Conservation (phyloP, 2,888 invertebrate species). For the Agriotes lineatus region DNA sequence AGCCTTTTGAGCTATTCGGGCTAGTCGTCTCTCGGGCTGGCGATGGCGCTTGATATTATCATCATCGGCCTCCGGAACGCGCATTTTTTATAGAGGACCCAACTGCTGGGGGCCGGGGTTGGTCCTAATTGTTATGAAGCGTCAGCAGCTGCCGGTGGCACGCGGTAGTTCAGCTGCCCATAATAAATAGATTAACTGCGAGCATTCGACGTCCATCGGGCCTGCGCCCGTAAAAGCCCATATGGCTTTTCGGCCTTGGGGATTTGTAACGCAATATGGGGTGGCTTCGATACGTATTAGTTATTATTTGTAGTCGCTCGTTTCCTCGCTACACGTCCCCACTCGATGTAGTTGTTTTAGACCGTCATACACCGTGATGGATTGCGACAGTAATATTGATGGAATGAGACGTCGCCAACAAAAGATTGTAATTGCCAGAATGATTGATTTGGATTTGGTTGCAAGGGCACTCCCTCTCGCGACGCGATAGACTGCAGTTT, state of each 20-base stretch:
- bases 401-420: constrained; percentile 16
- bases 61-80: constrained; percentile 30
- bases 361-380: constrained; percentile 30
- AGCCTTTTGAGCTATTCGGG: no score
- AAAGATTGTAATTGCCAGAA: constrained; percentile 31
- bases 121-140: constrained; percentile 48
- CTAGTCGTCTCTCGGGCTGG: not conserved
- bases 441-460: constrained; percentile 38
- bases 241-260: constrained; percentile 38
- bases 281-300: constrained; percentile 29
- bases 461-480: no score
- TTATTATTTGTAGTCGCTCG: constrained; percentile 37
- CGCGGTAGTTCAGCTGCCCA: constrained; percentile 51
- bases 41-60: constrained; percentile 25
- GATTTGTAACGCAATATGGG: constrained; percentile 35
- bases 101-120: constrained; percentile 24
- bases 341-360: constrained; percentile 31
- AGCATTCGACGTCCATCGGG: constrained; percentile 35
- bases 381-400: constrained; percentile 38
- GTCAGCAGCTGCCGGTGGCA: constrained; percentile 51
- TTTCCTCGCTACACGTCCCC: constrained; percentile 21
- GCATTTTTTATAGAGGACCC: constrained; percentile 30
- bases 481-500: no score
- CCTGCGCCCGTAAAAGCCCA: constrained; percentile 33
- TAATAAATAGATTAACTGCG: constrained; percentile 50